phyloP scores from a whole-genome alignment of 2,113 vertebrate species.

The Eurypyga helias region DNA sequence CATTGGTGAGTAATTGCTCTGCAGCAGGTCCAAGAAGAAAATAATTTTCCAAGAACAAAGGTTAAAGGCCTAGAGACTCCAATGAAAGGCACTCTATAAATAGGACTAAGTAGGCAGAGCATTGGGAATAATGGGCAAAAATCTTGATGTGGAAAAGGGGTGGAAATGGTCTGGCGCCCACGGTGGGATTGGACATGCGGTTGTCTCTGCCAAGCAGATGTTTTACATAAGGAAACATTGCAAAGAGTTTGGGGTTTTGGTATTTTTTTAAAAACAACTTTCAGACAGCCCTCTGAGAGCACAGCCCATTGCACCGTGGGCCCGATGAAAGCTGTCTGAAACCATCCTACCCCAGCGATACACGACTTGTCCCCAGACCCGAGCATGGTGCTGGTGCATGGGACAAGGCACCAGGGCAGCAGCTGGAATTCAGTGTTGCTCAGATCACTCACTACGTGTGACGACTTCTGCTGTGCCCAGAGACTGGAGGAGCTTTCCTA shows the following conservation, averaged over 20 bases:
- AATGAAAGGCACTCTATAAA: neutral
- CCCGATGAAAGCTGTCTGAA: neutral
- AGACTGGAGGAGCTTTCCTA: neutral
- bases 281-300: neutral
- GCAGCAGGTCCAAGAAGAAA: slow-evolving; percentile 35
- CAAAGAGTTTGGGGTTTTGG: neutral
- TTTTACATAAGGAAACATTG: neutral
- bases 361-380: neutral
- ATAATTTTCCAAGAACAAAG: slow-evolving; percentile 63
- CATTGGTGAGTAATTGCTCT: neutral
- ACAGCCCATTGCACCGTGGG: accelerated
- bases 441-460: neutral
- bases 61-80: slow-evolving; percentile 8
- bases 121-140: neutral
- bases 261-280: neutral
- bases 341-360: neutral
- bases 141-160: neutral
- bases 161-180: neutral
- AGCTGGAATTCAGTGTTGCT: neutral
- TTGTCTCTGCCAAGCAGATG: neutral
- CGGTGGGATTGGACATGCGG: accelerated
- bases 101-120: slow-evolving; percentile 7
- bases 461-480: neutral
- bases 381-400: accelerated
- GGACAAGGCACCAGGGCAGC: neutral